Base-by-base conservation (phyloP, 2,888 invertebrate species). In the Ectemnius lituratus region DNA sequence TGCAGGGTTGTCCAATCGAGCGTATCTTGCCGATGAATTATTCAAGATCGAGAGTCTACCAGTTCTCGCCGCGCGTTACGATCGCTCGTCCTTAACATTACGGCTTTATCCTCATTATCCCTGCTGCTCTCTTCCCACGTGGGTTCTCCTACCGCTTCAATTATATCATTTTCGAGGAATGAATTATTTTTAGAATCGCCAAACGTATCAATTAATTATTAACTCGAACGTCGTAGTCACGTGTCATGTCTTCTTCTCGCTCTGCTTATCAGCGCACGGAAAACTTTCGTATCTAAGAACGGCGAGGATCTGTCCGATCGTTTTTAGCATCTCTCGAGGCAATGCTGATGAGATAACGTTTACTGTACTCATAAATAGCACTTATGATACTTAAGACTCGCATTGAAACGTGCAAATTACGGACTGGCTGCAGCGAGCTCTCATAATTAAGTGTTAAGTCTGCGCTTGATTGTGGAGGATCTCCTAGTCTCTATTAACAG, bases 11-110 rank as follows among this genome's bases (percentile, higher is more conserved):
- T 70, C 84, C 85, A 87, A 86, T 86, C 86, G 87, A 88, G 87
- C 87, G 87, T 88, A 84, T 83, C 80, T 88, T 86, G 77, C 83
- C 86, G 79, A 88, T 89, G 88, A 88, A 89, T 89, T 86, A 88
- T 88, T 89, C 89, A 89, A 75, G 85, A 86, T 88, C 84, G 81
- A 82, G 81, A 79, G 83, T 84, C 85, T 81, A 75, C 75, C 82
- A 78, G 80, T 80, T 79, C 37, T 37, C 37, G 37, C 37, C 6
- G 37, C 8, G 37, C 37, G 80, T 78, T 76, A 83, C 71, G 78
- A 72, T 70, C 73, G 73, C 73, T 70, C 80, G 75, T 83, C 74
- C 82, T 87, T 81, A 84, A 83, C 80, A 84, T 86, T 85, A 83
- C 77, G 81, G 84, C 85, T 86, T 86, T 81, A 83, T 86, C 86